Conservation (phyloP, 2,888 invertebrate species). For the Acrocyrtus sp. region DNA sequence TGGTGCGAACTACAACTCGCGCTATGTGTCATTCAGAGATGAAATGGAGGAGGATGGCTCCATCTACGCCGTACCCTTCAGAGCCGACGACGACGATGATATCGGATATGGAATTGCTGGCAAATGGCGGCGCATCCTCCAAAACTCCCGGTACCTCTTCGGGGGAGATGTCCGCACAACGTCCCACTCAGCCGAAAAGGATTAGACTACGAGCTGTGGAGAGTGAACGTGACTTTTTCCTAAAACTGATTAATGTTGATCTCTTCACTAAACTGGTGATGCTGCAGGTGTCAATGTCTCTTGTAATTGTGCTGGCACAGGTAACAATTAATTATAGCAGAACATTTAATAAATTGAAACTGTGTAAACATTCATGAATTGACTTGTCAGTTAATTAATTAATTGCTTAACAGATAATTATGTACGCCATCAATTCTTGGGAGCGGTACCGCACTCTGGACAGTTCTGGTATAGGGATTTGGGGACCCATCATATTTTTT, state of each 20-base stretch:
- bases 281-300: slow-evolving; percentile 19
- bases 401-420: slow-evolving; percentile 4
- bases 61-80: not conserved
- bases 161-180: not conserved
- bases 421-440: slow-evolving; percentile 20
- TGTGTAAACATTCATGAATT: not conserved
- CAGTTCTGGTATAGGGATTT: slow-evolving; percentile 31
- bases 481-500: slow-evolving; percentile 41
- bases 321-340: slow-evolving; percentile 10
- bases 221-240: slow-evolving; percentile 43
- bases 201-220: slow-evolving; percentile 47
- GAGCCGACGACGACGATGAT: not conserved
- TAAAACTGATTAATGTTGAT: slow-evolving; percentile 40
- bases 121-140: not conserved
- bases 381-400: not conserved
- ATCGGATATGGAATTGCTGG: slow-evolving; percentile 12
- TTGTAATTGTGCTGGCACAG: slow-evolving; percentile 26
- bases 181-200: not conserved
- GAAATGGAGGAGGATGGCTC: slow-evolving; percentile 24
- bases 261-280: slow-evolving; percentile 30
- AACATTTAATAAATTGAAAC: not conserved
- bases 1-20: not conserved
- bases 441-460: slow-evolving; percentile 26
- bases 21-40: slow-evolving; percentile 22
- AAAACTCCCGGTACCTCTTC: not conserved